Evolutionary conservation across 2,888 invertebrate species (phyloP), one percentile per base, ranked within the genome.

Genomic region (Conomelus anceps): DNA sequence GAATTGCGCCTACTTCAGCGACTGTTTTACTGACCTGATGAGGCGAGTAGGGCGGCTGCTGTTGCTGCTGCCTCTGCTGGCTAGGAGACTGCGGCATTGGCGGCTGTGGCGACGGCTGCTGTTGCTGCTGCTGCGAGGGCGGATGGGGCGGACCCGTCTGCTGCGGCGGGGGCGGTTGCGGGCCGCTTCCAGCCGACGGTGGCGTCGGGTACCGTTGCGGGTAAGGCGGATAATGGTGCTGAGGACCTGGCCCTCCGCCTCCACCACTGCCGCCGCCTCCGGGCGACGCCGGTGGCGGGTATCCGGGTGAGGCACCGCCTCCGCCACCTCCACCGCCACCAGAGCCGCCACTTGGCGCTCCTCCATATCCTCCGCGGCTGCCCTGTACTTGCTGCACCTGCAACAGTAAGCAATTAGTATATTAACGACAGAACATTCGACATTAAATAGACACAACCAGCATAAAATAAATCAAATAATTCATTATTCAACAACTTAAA

Each of bases 201-300:
- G 93, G 93, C 92, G 93, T 92, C 92, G 94, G 94, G 93, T 93
- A 93, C 92, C 94, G 93, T 23, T 89, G 90, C n/a, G 90, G 90
- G 63, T 90, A 90, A 17, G 90, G 90, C 26, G 88, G 87, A 29
- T 86, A 87, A 17, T 85, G 89, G 29, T 22, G 29, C 86, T 89
- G 89, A 1, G 41, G 26, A 26, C 34, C 85, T 23, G 85, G 0
- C 29, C 87, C 34, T 1, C 88, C 88, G 41, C 88, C 34, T 13
- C 26, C 87, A 29, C 29, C 87, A 13, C 29, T 11, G 22, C 87
- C 87, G 22, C 29, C 88, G 29, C 63, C 63, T 23, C 88, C 63
- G 6, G 88, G 88, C 34, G 88, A 84, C 63, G 88, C 41, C 22
- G 41, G 88, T 6, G 63, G 23, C 13, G 84, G 88, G 20, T 41